phyloP scores from a whole-genome alignment of 2,888 invertebrate genomes.

The Dynastes grantii region DNA sequence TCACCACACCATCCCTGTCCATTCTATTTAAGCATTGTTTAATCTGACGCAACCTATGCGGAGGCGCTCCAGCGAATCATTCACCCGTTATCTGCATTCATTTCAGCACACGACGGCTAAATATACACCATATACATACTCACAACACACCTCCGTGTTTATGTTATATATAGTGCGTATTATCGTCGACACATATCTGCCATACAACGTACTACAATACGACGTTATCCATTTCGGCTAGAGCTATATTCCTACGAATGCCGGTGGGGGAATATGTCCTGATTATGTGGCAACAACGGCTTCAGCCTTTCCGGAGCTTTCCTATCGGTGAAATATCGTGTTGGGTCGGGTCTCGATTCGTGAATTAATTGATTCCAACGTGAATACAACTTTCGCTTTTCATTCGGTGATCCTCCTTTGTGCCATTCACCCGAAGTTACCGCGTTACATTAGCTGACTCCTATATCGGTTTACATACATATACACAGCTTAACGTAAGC shows the following conservation, averaged over 20 bases:
- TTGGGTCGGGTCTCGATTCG: not conserved
- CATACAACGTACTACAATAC: not conserved
- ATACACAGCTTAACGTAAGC: not conserved
- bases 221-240: conserved; percentile 12
- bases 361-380: conserved; percentile 17
- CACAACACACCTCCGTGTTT: conserved; percentile 3
- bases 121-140: not conserved
- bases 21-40: too few relatives aligned
- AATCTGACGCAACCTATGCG: too few relatives aligned
- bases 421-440: not conserved
- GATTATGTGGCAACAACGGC: conserved; percentile 16
- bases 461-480: not conserved
- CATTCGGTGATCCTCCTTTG: not conserved
- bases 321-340: not conserved
- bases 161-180: not conserved
- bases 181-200: not conserved
- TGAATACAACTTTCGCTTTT: not conserved
- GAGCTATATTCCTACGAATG: not conserved
- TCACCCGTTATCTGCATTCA: conserved; percentile 3
- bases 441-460: not conserved
- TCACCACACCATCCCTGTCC: too few relatives aligned
- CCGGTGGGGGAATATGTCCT: not conserved
- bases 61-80: not conserved
- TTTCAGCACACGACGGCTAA: not conserved
- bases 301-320: conserved; percentile 6